These are phyloP conservation scores for Dasypolia templi DNA, from an alignment of 2,888 invertebrate genomes.

Conservation along the genomic window DNA sequence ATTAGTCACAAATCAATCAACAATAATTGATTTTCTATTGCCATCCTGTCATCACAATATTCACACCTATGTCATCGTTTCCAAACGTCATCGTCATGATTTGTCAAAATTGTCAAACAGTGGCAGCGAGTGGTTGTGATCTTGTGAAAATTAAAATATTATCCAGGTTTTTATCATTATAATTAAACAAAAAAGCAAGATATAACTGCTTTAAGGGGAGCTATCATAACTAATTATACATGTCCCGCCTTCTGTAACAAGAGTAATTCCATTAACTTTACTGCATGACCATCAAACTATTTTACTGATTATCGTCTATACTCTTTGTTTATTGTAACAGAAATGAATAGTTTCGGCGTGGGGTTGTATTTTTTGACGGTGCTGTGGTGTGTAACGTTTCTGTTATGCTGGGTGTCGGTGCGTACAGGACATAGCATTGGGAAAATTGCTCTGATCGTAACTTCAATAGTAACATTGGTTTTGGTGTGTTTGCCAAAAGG, in stretches of 20 bases:
- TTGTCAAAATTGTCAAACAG: constrained; percentile 29
- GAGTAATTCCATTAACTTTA: constrained; percentile 70
- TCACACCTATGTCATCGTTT: neutral
- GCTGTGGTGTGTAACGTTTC: constrained; percentile 91
- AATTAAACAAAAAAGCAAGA: constrained; percentile 65
- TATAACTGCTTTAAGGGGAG: constrained; percentile 70
- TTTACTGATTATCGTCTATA: constrained; percentile 58
- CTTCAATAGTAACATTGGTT: constrained; percentile 90
- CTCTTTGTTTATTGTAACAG: constrained; percentile 64
- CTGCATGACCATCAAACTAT: constrained; percentile 73
- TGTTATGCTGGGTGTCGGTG: constrained; percentile 92
- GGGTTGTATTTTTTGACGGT: constrained; percentile 92
- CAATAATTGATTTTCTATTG: neutral
- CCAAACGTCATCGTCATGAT: constrained; percentile 3
- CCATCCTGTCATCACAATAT: too few species aligned
- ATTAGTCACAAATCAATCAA: neutral
- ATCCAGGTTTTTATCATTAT: constrained; percentile 68
- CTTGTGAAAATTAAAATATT: constrained; percentile 60
- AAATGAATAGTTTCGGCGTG: constrained; percentile 90
- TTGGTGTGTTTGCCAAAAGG: constrained; percentile 91
- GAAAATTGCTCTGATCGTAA: constrained; percentile 89
- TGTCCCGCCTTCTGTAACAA: constrained; percentile 71
- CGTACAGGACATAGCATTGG: constrained; percentile 92
- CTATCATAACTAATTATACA: constrained; percentile 65
- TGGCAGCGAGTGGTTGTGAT: constrained; percentile 58